Percentiles rank a stretch among this genome's conserved stretches.
phyloP scores from a whole-genome alignment of 92 coral and sea anemone genomes.

The Zoanthus sociatus region DNA sequence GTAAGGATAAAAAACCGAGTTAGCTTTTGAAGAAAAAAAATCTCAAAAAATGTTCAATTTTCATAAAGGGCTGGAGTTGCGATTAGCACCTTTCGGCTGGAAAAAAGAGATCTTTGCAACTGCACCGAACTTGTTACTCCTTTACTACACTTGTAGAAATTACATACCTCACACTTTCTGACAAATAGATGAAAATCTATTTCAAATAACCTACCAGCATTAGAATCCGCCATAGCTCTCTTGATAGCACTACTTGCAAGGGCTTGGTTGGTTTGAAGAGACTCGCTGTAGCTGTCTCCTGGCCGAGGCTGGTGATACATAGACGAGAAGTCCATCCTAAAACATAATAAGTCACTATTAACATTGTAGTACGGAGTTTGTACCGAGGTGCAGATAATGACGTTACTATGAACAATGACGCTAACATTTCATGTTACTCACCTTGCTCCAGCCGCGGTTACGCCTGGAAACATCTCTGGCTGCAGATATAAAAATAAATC shows the following conservation, averaged over 20 bases:
- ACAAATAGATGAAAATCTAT: no score
- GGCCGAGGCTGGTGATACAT: conserved; percentile 53
- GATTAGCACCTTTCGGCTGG: no score
- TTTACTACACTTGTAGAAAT: no score
- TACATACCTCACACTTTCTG: no score
- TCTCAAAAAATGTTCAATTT: no score
- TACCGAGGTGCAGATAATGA: no score
- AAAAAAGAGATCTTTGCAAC: no score
- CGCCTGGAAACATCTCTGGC: conserved; percentile 62
- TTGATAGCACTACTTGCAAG: conserved; percentile 96
- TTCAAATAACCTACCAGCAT: conserved; percentile 75
- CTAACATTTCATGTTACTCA: neutral
- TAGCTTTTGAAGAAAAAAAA: no score
- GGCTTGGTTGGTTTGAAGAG: conserved; percentile 87
- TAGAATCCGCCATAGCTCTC: conserved; percentile 95
- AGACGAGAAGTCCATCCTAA: conserved; percentile 55
- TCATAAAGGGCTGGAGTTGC: no score
- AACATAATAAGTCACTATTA: neutral
- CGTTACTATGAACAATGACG: no score
- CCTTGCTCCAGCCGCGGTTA: conserved; percentile 55
- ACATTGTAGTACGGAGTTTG: neutral
- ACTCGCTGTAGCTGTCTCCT: conserved; percentile 86
- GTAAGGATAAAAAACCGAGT: no score
- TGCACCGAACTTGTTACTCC: no score
- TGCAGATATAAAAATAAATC: neutral